Percentiles rank a stretch among this genome's conserved stretches.
Conservation (phyloP, 1,140 invertebrate genomes). For the Copidosoma floridanum region DNA sequence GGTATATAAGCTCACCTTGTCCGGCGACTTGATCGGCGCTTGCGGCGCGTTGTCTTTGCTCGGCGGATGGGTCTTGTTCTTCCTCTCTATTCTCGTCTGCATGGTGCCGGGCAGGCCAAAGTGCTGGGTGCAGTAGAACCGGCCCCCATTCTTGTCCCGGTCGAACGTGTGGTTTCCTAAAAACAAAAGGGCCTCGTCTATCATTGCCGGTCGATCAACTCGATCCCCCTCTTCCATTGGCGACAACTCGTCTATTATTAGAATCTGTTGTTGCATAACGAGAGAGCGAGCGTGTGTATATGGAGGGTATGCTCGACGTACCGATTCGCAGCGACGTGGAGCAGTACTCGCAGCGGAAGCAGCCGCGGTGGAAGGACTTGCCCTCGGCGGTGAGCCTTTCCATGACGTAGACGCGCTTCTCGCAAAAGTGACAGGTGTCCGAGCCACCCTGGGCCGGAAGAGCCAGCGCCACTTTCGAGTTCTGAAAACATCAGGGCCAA, state of each 20-base stretch:
- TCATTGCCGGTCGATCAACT: too few species aligned
- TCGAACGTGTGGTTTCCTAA: conserved; percentile 72
- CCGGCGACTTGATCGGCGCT: conserved; percentile 42
- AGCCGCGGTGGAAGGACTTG: conserved; percentile 82
- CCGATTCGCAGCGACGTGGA: conserved; percentile 68
- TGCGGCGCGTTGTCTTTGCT: conserved; percentile 55
- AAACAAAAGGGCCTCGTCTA: too few species aligned
- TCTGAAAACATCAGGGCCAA: too few species aligned
- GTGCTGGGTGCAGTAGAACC: conserved; percentile 82
- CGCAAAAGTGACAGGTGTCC: conserved; percentile 84
- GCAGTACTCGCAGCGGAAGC: conserved; percentile 78
- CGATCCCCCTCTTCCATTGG: too few species aligned
- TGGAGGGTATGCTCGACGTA: conserved; percentile 46
- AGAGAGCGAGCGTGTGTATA: too few species aligned
- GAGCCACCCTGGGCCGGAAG: conserved; percentile 67
- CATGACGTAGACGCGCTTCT: conserved; percentile 84
- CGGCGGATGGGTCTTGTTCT: conserved; percentile 37
- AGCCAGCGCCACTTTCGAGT: conserved; percentile 60
- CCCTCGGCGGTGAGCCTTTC: conserved; percentile 84
- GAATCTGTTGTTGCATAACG: too few species aligned
- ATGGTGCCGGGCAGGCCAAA: conserved; percentile 64
- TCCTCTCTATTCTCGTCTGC: conserved; percentile 49
- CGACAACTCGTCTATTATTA: too few species aligned
- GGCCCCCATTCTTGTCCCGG: conserved; percentile 68
- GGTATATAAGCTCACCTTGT: conserved; percentile 43